A percentile compares a stretch with the other conserved stretches of the same genome.
Conservation (phyloP, 2,113 vertebrate species). For the Poecilia latipinna region DNA sequence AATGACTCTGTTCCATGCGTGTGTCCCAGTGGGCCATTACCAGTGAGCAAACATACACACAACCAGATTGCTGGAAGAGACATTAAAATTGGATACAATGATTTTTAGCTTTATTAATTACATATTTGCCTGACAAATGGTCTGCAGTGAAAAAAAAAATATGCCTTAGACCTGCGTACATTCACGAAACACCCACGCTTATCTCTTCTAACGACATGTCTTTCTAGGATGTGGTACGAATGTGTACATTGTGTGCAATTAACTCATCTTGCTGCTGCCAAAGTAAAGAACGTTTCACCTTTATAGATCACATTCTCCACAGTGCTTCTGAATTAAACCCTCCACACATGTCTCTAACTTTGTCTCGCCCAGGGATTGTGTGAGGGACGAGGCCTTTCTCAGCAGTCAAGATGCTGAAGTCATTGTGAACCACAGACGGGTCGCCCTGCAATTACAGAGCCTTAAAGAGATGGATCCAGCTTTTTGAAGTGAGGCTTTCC, state of each 20-base stretch:
- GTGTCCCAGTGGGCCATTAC: not conserved
- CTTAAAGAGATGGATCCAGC: not conserved
- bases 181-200: not conserved
- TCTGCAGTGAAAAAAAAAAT: not conserved
- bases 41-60: constrained; percentile 1
- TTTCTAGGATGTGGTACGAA: not conserved
- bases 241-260: constrained; percentile 13
- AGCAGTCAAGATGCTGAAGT: not conserved
- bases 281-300: not conserved
- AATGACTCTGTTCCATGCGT: constrained; percentile 9
- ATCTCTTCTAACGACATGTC: constrained; percentile 1
- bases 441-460: not conserved
- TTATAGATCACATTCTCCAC: not conserved
- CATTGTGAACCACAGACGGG: not conserved
- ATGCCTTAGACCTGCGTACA: not conserved
- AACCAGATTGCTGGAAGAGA: not conserved
- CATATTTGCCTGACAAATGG: not conserved
- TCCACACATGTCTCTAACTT: not conserved
- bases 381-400: not conserved
- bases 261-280: not conserved
- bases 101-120: constrained; percentile 17
- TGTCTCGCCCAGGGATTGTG: not conserved
- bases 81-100: not conserved
- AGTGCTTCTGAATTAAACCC: not conserved
- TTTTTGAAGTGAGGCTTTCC: not conserved